phyloP scores from a whole-genome alignment of 2,888 invertebrate genomes.

The Erpobdella octoculata region DNA sequence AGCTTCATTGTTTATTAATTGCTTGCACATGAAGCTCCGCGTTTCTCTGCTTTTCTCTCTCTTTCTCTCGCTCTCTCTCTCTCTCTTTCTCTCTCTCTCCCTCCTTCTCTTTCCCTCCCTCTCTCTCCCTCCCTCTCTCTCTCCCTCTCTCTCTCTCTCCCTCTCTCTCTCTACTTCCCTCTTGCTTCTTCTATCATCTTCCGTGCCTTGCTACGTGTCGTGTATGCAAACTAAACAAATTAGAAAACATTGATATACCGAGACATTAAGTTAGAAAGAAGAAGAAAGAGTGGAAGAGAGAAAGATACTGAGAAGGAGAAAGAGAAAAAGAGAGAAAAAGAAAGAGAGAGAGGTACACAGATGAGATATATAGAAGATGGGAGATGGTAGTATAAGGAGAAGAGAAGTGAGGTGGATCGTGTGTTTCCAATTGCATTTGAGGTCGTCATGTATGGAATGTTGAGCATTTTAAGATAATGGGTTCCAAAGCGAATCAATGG shows the following conservation, averaged over 20 bases:
- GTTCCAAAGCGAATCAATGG: neutral
- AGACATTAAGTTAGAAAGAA: neutral
- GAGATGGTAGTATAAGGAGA: too few relatives aligned
- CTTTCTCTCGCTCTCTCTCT: neutral
- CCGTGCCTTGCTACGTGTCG: neutral
- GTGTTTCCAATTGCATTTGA: too few relatives aligned
- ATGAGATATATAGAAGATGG: too few relatives aligned
- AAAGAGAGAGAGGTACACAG: neutral
- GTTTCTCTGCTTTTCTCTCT: neutral
- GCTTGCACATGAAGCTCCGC: conserved; percentile 4
- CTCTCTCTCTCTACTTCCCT: neutral
- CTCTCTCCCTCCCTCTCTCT: neutral
- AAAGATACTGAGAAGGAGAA: neutral
- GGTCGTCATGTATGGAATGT: neutral
- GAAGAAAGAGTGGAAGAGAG: neutral
- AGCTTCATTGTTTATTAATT: conserved; percentile 12
- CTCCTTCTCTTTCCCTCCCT: neutral
- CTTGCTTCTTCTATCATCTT: neutral
- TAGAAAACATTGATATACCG: neutral
- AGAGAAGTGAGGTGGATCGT: too few relatives aligned
- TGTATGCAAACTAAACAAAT: neutral
- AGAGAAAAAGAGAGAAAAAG: neutral
- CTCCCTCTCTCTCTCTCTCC: neutral
- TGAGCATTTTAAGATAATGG: conserved; percentile 5
- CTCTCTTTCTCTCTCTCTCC: neutral